Evolutionary conservation across 2,888 invertebrate genomes (phyloP).

Genomic region (Macrophya alboannulata): DNA sequence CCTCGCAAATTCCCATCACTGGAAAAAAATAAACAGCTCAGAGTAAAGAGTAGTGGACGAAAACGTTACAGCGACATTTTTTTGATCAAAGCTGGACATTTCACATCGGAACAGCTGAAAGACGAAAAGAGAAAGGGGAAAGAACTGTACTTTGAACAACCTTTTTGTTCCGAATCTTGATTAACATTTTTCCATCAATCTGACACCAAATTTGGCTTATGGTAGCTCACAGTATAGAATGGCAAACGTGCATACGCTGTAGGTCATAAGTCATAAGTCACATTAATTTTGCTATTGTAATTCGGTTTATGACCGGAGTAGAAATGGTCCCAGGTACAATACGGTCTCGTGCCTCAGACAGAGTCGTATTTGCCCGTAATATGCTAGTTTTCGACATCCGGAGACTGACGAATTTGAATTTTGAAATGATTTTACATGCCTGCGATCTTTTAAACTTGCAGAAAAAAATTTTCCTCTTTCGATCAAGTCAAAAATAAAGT

Average conservation of each 20-base stretch:
- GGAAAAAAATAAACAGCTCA: not conserved
- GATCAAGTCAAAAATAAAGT: not conserved
- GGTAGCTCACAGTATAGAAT: not conserved
- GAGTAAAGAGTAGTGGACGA: not conserved
- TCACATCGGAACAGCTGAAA: too few relatives aligned
- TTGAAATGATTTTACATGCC: not conserved
- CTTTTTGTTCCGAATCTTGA: not conserved
- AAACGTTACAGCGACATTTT: not conserved
- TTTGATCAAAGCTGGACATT: not conserved
- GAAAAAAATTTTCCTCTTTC: too few relatives aligned
- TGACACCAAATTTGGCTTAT: not conserved
- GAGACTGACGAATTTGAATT: not conserved
- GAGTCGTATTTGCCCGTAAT: not conserved
- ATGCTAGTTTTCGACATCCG: not conserved
- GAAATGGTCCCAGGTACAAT: not conserved
- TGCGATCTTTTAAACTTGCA: too few relatives aligned
- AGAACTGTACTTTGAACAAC: too few relatives aligned
- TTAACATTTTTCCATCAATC: not conserved
- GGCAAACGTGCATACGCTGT: not conserved
- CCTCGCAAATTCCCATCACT: not conserved
- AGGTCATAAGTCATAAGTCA: not conserved
- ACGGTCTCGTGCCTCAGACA: not conserved
- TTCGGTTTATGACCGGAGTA: not conserved
- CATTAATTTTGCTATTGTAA: not conserved
- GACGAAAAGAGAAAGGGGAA: too few relatives aligned